phyloP scores from a whole-genome alignment of 2,888 invertebrate genomes.

The Isotomurus palustris region DNA sequence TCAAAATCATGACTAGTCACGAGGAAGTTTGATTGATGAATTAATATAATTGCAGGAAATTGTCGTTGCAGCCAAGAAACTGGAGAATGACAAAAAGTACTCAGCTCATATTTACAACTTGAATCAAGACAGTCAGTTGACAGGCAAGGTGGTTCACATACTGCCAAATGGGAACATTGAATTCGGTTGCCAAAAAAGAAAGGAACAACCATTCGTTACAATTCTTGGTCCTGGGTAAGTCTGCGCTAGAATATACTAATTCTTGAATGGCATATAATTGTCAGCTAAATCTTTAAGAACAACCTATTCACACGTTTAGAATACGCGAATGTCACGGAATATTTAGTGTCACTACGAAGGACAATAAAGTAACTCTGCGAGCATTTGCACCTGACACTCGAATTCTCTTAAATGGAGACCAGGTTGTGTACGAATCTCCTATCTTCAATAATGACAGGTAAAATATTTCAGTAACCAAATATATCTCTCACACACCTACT shows the following conservation, averaged over 20 bases:
- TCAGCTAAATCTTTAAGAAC: constrained; percentile 1
- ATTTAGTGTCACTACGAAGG: constrained; percentile 49
- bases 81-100: constrained; percentile 50
- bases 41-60: too few species aligned
- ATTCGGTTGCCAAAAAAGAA: constrained; percentile 51
- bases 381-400: constrained; percentile 49
- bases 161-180: constrained; percentile 51
- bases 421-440: constrained; percentile 50
- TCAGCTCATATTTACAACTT: constrained; percentile 56
- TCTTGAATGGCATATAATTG: not conserved
- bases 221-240: constrained; percentile 5
- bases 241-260: not conserved
- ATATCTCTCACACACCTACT: not conserved
- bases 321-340: constrained; percentile 54
- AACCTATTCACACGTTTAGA: too few species aligned
- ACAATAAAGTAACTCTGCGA: constrained; percentile 49
- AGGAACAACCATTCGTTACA: constrained; percentile 40
- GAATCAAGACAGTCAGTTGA: constrained; percentile 56
- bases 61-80: constrained; percentile 21
- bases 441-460: constrained; percentile 54
- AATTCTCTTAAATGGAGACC: constrained; percentile 55
- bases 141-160: constrained; percentile 55
- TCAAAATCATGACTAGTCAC: not conserved
- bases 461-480: constrained; percentile 46
- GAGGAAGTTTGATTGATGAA: too few species aligned